Evolutionary conservation across 2,888 invertebrate species (phyloP), one percentile per base, ranked within the genome.

Genomic region (Parnassius apollo): DNA sequence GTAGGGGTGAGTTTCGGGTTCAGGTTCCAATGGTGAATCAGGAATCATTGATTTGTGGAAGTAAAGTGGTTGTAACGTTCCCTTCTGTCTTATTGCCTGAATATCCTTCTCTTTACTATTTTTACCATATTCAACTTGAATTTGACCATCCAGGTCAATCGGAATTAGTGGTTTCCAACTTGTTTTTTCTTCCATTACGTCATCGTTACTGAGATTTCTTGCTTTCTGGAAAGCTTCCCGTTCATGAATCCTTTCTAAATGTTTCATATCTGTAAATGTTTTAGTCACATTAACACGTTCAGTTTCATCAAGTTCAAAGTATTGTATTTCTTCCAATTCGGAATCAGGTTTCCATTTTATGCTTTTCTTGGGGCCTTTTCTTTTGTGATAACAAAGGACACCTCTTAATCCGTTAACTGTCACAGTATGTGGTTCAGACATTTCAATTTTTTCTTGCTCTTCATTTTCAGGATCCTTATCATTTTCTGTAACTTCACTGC

Each of bases 261-360:
- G 94, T 80, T 97, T 97, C 96, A 98, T 96, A 76, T 98, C 98
- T 46, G 95, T 96, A 85, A 98, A 98, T 45, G 94, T 96, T 85
- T 95, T 97, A 2, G 95, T 98, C 1, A 99, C 98, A 87, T 99
- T 99, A 1, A 98, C 97, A 77, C 99, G 94, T 88, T 99, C 99
- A 13, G 96, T 98, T 87, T 98, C 98, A 85, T 99, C 98, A 71
- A 98, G 88, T 83, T 98, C 98, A 84, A 99, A 99, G 86, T 95
- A 98, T 74, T 96, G 95, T 63, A 97, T 93, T 75, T 96, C 95
- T 73, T 96, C 96, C 45, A 99, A 89, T 69, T 96, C 94, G 8
- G 93, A 86, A 65, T 98, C 97, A 3, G 95, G 93, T 76, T 95
- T 96, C 96, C 97, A 98, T 77, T 94, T 94, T 7, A 96, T 93